These are phyloP conservation scores for Peribatodes rhomboidaria DNA, from an alignment of 2,888 invertebrate genomes.

Conservation along the genomic window DNA sequence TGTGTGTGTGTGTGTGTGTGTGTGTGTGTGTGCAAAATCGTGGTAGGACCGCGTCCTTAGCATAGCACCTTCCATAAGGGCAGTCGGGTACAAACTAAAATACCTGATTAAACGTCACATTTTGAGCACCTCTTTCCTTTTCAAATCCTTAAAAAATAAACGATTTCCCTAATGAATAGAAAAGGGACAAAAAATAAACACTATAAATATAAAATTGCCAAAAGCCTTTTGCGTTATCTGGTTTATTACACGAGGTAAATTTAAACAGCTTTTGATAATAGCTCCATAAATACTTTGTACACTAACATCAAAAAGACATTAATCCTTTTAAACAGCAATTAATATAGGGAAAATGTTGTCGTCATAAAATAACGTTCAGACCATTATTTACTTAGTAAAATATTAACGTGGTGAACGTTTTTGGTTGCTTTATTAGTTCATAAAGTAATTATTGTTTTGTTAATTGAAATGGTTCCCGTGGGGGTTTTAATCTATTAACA, in stretches of 20 bases:
- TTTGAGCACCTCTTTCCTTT: background rate
- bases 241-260: slow-evolving; percentile 29
- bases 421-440: slow-evolving; percentile 1
- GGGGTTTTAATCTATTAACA: background rate
- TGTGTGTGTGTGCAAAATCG: too few relatives aligned
- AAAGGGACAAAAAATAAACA: slow-evolving; percentile 9
- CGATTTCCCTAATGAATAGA: background rate
- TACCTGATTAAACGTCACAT: too few relatives aligned
- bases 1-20: too few relatives aligned
- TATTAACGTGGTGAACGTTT: slow-evolving; percentile 27
- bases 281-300: slow-evolving; percentile 33
- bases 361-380: slow-evolving; percentile 33
- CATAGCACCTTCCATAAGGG: too few relatives aligned
- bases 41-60: too few relatives aligned
- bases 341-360: slow-evolving; percentile 34
- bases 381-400: slow-evolving; percentile 38
- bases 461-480: slow-evolving; percentile 1
- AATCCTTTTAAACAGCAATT: slow-evolving; percentile 37
- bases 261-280: slow-evolving; percentile 32
- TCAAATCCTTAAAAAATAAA: background rate
- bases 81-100: too few relatives aligned
- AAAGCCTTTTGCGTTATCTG: slow-evolving; percentile 23
- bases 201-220: slow-evolving; percentile 18
- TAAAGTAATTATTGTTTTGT: slow-evolving; percentile 6
- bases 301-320: slow-evolving; percentile 34